Percentiles rank a stretch among this genome's conserved stretches.
These are phyloP conservation scores for Clostera curtula DNA, from an alignment of 2,888 invertebrate genomes.

Conservation along the genomic window DNA sequence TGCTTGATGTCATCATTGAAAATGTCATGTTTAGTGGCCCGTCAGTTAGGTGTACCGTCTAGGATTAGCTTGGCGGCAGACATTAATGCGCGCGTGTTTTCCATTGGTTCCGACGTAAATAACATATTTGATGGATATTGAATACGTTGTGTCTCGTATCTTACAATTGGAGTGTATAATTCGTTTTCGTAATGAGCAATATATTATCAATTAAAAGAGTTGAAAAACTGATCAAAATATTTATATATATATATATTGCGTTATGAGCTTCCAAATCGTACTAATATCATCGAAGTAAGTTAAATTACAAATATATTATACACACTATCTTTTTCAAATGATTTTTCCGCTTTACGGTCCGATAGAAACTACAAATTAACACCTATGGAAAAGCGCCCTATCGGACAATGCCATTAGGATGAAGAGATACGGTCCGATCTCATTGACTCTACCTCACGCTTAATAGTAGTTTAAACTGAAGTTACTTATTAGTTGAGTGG, in stretches of 20 bases:
- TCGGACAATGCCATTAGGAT: constrained; percentile 30
- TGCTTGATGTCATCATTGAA: neutral
- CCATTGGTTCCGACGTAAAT: constrained; percentile 20
- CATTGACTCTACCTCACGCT: constrained; percentile 25
- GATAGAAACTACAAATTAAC: no score
- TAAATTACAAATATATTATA: no score
- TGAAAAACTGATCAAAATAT: no score
- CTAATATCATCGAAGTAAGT: no score
- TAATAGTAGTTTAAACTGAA: constrained; percentile 17
- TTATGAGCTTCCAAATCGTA: no score
- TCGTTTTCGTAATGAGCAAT: no score
- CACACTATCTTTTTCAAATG: no score
- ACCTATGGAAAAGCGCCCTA: constrained; percentile 18
- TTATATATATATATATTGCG: no score
- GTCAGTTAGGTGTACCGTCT: constrained; percentile 28
- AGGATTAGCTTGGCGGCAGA: constrained; percentile 31
- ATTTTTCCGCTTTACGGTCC: no score
- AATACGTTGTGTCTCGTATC: neutral
- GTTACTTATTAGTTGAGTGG: constrained; percentile 2
- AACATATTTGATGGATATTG: neutral
- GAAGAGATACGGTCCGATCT: constrained; percentile 22
- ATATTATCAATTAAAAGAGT: no score
- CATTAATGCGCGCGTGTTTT: constrained; percentile 18
- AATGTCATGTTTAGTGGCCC: constrained; percentile 21
- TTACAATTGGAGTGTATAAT: no score